These are phyloP conservation scores for Istiophorus platypterus DNA, from an alignment of 2,113 vertebrate genomes.

Conservation along the genomic window DNA sequence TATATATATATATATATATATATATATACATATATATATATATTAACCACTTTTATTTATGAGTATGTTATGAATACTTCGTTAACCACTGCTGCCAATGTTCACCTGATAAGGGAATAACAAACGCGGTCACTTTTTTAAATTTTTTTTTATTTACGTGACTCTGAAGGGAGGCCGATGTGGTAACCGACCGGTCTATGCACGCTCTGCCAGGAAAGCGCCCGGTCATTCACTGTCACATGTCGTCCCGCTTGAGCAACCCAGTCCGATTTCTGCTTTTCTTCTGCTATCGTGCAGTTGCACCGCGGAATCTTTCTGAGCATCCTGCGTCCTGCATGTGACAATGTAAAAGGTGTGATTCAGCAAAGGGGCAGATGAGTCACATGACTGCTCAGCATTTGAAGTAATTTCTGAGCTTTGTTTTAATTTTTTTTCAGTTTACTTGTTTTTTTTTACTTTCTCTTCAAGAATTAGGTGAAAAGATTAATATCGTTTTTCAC, in stretches of 20 bases:
- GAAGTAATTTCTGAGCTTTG: neutral
- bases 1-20: too few species aligned
- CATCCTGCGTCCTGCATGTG: constrained; percentile 9
- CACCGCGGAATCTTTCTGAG: neutral
- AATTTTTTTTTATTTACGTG: neutral
- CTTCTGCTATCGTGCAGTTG: neutral
- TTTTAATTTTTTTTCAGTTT: neutral
- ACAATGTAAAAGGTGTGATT: neutral
- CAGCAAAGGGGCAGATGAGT: neutral
- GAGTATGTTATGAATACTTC: too few species aligned
- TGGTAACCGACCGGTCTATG: neutral
- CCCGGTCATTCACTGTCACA: constrained; percentile 13
- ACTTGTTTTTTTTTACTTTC: too few species aligned
- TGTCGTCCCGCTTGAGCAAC: constrained; percentile 42
- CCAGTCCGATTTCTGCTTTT: neutral
- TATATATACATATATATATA: too few species aligned
- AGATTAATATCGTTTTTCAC: too few species aligned
- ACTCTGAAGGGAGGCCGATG: neutral
- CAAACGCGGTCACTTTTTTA: neutral
- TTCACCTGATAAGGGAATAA: neutral
- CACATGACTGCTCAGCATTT: neutral
- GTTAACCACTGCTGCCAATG: neutral
- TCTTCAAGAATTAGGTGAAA: too few species aligned
- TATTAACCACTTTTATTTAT: too few species aligned
- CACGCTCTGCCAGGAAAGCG: neutral